These are phyloP conservation scores for Peromyscus melanophrys DNA, from an alignment of 2,797 vertebrate species.

Conservation along the genomic window DNA sequence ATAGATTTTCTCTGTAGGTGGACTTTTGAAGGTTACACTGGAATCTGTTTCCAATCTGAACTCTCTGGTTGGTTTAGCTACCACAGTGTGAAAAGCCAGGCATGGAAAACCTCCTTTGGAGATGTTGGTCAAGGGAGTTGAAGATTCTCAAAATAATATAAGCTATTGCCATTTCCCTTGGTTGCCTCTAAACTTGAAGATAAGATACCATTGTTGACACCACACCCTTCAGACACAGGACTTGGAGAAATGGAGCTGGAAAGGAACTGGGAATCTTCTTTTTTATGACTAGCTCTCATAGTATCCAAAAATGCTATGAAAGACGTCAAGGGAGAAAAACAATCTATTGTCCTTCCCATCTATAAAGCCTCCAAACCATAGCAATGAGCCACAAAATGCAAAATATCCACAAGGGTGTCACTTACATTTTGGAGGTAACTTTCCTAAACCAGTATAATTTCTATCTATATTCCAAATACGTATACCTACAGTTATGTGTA, in stretches of 20 bases:
- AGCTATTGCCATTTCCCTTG: neutral
- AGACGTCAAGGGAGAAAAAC: neutral
- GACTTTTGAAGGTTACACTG: neutral
- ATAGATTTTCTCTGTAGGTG: neutral
- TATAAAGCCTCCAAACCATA: neutral
- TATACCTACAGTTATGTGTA: neutral
- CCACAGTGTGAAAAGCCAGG: neutral
- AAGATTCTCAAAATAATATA: neutral
- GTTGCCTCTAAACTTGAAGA: neutral
- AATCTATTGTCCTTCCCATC: neutral
- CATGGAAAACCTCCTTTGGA: neutral
- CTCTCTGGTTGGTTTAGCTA: neutral
- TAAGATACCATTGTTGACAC: neutral
- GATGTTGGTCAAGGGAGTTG: neutral
- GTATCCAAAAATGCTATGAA: neutral
- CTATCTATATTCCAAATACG: neutral
- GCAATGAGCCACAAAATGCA: neutral
- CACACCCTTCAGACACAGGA: neutral
- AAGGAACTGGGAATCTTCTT: neutral
- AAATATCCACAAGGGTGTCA: neutral
- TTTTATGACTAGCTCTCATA: neutral
- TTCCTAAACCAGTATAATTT: neutral
- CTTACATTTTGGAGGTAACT: neutral
- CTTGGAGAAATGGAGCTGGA: neutral
- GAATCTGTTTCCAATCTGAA: neutral